These are phyloP conservation scores for Erebia epiphron DNA, from an alignment of 2,888 invertebrate species.

Conservation along the genomic window DNA sequence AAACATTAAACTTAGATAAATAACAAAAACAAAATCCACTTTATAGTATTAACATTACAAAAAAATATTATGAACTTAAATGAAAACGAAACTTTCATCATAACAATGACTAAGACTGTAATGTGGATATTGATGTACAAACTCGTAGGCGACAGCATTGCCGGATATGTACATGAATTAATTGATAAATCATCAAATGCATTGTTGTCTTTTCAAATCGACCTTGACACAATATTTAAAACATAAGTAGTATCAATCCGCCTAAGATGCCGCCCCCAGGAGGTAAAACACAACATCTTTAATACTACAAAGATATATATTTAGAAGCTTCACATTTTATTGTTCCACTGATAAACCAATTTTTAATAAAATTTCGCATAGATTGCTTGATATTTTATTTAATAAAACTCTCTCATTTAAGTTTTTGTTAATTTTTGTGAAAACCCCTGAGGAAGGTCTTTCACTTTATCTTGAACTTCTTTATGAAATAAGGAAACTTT, in stretches of 20 bases:
- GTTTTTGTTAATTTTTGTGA: no score
- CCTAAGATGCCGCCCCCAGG: conserved; percentile 28
- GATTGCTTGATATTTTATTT: no score
- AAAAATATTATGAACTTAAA: conserved; percentile 12
- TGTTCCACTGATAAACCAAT: no score
- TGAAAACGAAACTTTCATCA: conserved; percentile 32
- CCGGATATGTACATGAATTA: conserved; percentile 44
- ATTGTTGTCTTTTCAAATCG: conserved; percentile 51
- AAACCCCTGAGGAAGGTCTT: no score
- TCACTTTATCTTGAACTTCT: no score
- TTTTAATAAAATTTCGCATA: no score
- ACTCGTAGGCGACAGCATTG: conserved; percentile 52
- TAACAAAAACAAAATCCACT: neutral
- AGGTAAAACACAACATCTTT: neutral
- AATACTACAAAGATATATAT: no score
- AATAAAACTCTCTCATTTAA: no score
- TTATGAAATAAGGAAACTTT: no score
- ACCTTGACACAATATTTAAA: conserved; percentile 62
- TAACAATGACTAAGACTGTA: conserved; percentile 43
- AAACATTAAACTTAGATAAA: no score
- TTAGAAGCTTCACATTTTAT: no score
- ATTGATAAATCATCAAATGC: conserved; percentile 53
- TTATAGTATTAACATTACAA: neutral
- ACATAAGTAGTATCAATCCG: conserved; percentile 30
- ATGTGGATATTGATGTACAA: conserved; percentile 39